Percentiles rank a stretch among this genome's conserved stretches.
phyloP scores from a whole-genome alignment of 2,888 invertebrate species.

The Caradrina kadenii region DNA sequence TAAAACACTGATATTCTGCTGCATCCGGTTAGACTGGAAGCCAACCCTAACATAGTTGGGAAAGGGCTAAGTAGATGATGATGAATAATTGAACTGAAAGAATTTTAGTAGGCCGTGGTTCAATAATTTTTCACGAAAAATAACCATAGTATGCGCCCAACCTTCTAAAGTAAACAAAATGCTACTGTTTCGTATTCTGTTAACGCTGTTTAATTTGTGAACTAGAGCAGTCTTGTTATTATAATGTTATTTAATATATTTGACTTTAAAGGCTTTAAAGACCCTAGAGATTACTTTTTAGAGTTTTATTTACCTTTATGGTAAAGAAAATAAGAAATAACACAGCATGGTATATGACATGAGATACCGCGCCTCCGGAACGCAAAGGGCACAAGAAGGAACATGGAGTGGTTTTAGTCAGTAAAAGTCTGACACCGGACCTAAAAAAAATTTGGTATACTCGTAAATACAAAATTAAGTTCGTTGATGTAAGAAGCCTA shows the following conservation, averaged over 20 bases:
- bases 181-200: conserved; percentile 51
- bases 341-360: too few relatives aligned
- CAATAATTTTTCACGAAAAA: neutral
- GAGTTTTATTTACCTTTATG: conserved; percentile 12
- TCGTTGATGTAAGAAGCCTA: too few relatives aligned
- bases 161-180: conserved; percentile 33
- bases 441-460: too few relatives aligned
- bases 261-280: conserved; percentile 19
- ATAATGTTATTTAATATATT: conserved; percentile 28
- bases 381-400: too few relatives aligned
- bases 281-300: conserved; percentile 11
- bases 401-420: too few relatives aligned
- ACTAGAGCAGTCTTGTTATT: conserved; percentile 47
- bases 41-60: too few relatives aligned
- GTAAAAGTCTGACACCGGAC: too few relatives aligned
- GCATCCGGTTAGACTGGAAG: too few relatives aligned
- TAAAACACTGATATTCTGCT: too few relatives aligned
- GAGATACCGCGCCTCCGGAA: too few relatives aligned
- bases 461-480: neutral
- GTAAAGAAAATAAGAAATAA: neutral
- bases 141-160: conserved; percentile 1
- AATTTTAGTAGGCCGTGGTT: neutral
- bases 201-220: conserved; percentile 42
- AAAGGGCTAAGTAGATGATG: too few relatives aligned
- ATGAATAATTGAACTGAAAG: too few relatives aligned